phyloP scores from a whole-genome alignment of 2,888 invertebrate species.

The Sthenelais limicola region DNA sequence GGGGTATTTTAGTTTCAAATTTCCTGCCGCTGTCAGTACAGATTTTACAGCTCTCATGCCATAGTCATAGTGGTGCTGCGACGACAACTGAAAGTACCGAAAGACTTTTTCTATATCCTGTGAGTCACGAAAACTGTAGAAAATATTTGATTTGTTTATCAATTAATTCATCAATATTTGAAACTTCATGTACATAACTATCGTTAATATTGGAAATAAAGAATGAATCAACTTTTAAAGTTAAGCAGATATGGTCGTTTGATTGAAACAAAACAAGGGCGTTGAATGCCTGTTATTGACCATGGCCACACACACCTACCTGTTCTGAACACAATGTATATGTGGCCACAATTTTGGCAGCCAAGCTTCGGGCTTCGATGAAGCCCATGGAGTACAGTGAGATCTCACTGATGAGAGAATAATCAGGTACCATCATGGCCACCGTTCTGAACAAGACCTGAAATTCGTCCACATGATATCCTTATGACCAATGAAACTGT shows the following conservation, averaged over 20 bases:
- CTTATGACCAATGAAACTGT: background rate
- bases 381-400: constrained; percentile 73
- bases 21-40: constrained; percentile 71
- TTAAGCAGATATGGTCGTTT: too few species aligned
- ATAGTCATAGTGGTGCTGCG: constrained; percentile 73
- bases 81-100: constrained; percentile 63
- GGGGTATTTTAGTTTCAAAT: constrained; percentile 70
- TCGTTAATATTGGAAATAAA: too few species aligned
- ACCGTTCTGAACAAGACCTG: constrained; percentile 72
- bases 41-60: constrained; percentile 73
- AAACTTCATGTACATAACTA: too few species aligned
- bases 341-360: constrained; percentile 71
- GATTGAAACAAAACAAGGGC: too few species aligned
- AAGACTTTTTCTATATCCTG: too few species aligned
- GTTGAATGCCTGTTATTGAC: too few species aligned
- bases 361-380: constrained; percentile 68
- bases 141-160: too few species aligned
- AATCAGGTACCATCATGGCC: constrained; percentile 73
- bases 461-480: too few species aligned
- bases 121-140: too few species aligned
- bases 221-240: too few species aligned
- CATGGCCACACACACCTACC: too few species aligned
- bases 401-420: constrained; percentile 71
- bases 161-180: too few species aligned
- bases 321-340: constrained; percentile 71